Evolutionary conservation across 2,113 vertebrate genomes (phyloP), one percentile per base, ranked within the genome.

Genomic region (Cochlearius cochlearius): DNA sequence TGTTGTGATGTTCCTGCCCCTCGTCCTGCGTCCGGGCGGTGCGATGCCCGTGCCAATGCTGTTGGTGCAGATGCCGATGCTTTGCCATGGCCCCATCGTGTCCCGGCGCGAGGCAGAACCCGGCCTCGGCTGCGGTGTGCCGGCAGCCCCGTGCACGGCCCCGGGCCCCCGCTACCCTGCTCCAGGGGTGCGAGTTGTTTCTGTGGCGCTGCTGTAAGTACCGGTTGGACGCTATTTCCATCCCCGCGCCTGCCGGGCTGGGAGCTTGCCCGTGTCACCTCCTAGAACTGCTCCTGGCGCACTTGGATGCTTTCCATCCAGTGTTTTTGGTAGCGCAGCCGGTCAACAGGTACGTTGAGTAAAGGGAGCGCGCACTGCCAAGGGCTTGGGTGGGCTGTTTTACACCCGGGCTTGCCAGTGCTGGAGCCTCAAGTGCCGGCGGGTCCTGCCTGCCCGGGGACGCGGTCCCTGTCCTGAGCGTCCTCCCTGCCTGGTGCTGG

Each of bases 51-150:
- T 19, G 53, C 38, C 58, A 11, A 4, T 13, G 19, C 62, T 15
- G 2, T 4, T 5, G 36, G 45, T n/a, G n/a, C n/a, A n/a, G n/a
- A 60, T 41, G 50, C 19, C 22, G 8, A 10, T 20, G 38, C 53
- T 60, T 43, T 2, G 8, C 34, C 56, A 10, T 2, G 39, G 15
- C 52, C 30, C 22, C 0, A 2, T 21, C 10, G 1, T 0, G 0
- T 34, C 21, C 62, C 1, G 0, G 68, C 17, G 38, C 0, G 0
- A 6, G 21, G 68, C 43, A 59, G 38, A 17, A 52, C 27, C 50
- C 50, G 15, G 62, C 20, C 13, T 27, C 2, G 15, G 52, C 45
- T 10, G 8, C 3, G 2, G 22, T 6, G 34, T 12, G 50, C 69
- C 4, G 5, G 25, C 13, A 5, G 18, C 64, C 17, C 41, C 18